A percentile compares a stretch with the other conserved stretches of the same genome.
These are phyloP conservation scores for Mormyrus iriodes DNA, from an alignment of 2,113 vertebrate species.

Conservation along the genomic window DNA sequence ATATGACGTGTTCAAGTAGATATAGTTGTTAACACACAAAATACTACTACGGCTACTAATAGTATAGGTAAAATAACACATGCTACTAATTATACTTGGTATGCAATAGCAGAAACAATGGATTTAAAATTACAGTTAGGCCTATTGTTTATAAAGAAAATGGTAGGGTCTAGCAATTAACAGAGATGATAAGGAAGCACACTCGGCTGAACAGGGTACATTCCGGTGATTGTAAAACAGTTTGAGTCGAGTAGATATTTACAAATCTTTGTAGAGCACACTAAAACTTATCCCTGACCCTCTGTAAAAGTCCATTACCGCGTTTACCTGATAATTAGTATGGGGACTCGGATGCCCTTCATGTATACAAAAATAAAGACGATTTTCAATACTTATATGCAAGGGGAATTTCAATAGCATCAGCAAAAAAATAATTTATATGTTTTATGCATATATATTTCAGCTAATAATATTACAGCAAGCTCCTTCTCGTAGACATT, in stretches of 20 bases:
- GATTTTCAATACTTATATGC: background rate
- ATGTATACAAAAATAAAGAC: background rate
- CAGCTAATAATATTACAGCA: background rate
- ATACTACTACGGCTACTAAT: too few relatives aligned
- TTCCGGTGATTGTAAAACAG: background rate
- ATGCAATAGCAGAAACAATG: too few relatives aligned
- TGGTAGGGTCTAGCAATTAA: background rate
- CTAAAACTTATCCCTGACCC: background rate
- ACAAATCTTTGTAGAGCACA: background rate
- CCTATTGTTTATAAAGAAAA: background rate
- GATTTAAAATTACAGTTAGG: too few relatives aligned
- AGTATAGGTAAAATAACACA: too few relatives aligned
- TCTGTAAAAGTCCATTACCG: background rate
- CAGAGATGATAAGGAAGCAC: background rate
- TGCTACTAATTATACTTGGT: too few relatives aligned
- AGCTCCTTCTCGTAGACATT: background rate
- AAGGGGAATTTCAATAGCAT: conserved; percentile 38
- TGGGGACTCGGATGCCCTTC: background rate
- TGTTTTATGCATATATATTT: background rate
- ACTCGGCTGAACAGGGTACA: background rate
- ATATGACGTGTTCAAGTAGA: too few relatives aligned
- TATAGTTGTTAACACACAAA: too few relatives aligned
- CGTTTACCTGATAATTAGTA: background rate
- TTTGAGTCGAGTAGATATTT: background rate
- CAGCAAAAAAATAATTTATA: background rate